phyloP scores from a whole-genome alignment of 2,888 invertebrate species.

The Pristionchus entomophagus region DNA sequence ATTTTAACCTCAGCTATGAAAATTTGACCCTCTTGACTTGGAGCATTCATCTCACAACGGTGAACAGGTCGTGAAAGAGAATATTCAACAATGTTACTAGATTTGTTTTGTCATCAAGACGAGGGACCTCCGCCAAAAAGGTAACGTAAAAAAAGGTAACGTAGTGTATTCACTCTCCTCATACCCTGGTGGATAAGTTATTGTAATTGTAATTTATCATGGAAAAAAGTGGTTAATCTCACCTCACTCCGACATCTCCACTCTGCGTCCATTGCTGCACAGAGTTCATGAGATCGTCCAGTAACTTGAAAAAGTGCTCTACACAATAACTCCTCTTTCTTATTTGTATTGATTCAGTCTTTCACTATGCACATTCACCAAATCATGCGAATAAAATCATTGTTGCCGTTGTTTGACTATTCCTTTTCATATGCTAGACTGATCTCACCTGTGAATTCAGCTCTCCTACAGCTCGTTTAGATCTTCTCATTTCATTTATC shows the following conservation, averaged over 20 bases:
- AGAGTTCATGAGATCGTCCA: constrained; percentile 29
- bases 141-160: too few species aligned
- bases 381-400: too few species aligned
- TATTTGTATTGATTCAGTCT: too few species aligned
- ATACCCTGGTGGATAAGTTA: too few species aligned
- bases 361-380: too few species aligned
- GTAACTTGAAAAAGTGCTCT: neutral
- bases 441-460: neutral
- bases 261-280: neutral
- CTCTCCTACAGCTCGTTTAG: neutral
- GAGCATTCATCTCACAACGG: neutral
- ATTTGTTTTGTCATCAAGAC: neutral
- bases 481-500: neutral
- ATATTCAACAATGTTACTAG: neutral
- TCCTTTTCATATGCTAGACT: neutral
- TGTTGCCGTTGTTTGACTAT: too few species aligned
- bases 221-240: neutral
- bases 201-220: neutral
- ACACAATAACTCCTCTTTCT: too few species aligned
- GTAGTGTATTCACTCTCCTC: too few species aligned
- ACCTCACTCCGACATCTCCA: constrained; percentile 22
- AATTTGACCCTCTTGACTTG: too few species aligned
- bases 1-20: too few species aligned
- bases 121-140: too few species aligned
- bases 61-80: neutral